Base-by-base conservation (phyloP, 1,140 invertebrate species). In the Lordiphosa stackelbergi region DNA sequence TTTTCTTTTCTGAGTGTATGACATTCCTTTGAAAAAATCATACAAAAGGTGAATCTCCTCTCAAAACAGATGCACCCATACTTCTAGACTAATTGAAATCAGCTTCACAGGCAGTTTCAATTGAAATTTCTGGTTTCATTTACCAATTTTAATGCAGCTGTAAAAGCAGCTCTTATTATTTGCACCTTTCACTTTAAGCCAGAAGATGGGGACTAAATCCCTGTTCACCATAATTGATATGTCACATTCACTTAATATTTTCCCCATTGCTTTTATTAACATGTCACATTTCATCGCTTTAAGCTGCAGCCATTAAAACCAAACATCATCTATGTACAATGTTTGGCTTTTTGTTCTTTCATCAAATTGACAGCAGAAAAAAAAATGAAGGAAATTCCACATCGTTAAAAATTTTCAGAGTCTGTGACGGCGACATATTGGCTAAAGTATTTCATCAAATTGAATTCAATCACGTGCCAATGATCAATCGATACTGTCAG, bases 381-480 rank as follows among this genome's bases (percentile, higher is more conserved):
- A 59, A 31, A 38, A 43, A 42, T 46, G 2, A 40, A 52, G 59
- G 46, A 59, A 34, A 49, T 8, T 55, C 57, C 40, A 55, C 71
- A 65, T 69, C 71, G 71, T 73, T 73, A 65, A 69, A 74, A 69
- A 74, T 62, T 69, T 62, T 57, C 57, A 49, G 10, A 13, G n/a
- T 34, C 28, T 13, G 12, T 31, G 35, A 53, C 63, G 46, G 51
- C 69, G 75, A 81, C 75, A 79, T 63, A 79, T 79, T 81, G 75
- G 46, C 59, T 48, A 72, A 75, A 77, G 72, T 72, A 65, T 81
- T 81, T 73, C 77, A 83, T 81, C 77, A 81, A 77, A 81, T 83
- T 81, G 77, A 81, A 75, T 83, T 81, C 72, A 75, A 81, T 83
- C 75, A 83, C 77, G 75, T 81, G 75, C 77, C 77, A 81, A 81